Percentiles rank a stretch among this genome's conserved stretches.
phyloP scores from a whole-genome alignment of 2,797 vertebrate genomes.

The Sebastes paucispinis region DNA sequence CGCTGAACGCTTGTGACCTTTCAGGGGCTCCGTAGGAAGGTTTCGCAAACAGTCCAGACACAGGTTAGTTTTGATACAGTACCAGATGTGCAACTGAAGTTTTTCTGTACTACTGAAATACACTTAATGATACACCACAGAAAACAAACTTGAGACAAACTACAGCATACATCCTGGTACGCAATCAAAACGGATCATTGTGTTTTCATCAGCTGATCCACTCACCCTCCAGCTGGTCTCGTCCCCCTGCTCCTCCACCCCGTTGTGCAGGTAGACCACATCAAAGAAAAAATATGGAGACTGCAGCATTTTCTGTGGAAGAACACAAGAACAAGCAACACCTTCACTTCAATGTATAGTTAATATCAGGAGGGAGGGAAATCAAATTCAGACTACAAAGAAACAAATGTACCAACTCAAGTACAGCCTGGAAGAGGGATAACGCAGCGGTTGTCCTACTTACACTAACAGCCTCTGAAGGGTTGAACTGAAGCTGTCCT shows the following conservation, averaged over 20 bases:
- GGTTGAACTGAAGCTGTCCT: slow-evolving; percentile 87
- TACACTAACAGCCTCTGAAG: slow-evolving; percentile 89
- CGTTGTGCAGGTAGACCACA: slow-evolving; percentile 93
- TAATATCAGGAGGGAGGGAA: neutral
- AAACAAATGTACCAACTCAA: neutral
- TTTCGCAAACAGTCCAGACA: neutral
- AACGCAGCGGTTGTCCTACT: slow-evolving; percentile 5
- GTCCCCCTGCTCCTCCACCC: slow-evolving; percentile 88
- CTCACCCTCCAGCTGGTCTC: slow-evolving; percentile 92
- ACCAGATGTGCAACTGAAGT: neutral
- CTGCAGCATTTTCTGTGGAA: slow-evolving; percentile 91
- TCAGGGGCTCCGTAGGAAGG: too few species aligned
- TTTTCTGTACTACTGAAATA: neutral
- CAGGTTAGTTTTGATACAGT: neutral
- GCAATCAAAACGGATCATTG: neutral
- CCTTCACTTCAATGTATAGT: neutral
- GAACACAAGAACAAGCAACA: neutral
- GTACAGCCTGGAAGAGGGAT: neutral
- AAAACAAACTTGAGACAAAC: neutral
- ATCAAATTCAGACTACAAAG: neutral
- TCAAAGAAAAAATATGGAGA: slow-evolving; percentile 97
- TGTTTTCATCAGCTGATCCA: neutral
- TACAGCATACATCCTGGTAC: neutral
- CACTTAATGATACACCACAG: neutral
- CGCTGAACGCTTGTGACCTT: neutral